phyloP scores from a whole-genome alignment of 2,113 vertebrate species.

The Gadus macrocephalus region DNA sequence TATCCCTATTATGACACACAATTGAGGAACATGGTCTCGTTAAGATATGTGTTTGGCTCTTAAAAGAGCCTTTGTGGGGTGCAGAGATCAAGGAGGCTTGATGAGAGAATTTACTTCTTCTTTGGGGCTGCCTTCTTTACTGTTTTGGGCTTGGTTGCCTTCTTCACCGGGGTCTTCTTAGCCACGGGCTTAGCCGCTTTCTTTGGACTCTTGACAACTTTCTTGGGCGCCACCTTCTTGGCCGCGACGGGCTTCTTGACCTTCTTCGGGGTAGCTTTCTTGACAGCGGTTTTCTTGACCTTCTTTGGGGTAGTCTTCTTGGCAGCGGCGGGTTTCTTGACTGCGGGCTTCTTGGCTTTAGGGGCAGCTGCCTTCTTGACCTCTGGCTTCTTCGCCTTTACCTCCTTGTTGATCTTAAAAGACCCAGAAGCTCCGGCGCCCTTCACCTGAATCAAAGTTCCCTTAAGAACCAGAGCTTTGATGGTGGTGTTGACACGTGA shows the following conservation, averaged over 20 bases:
- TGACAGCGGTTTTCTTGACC: neutral
- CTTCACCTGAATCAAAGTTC: neutral
- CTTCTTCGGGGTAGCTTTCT: neutral
- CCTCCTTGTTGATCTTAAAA: neutral
- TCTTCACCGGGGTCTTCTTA: neutral
- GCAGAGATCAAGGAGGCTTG: neutral
- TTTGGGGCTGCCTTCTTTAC: constrained; percentile 1
- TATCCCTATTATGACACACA: too few species aligned
- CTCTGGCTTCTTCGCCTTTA: neutral
- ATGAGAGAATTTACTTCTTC: neutral
- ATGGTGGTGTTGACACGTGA: neutral
- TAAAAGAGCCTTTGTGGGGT: constrained; percentile 50
- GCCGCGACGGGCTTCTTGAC: neutral
- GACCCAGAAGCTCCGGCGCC: neutral
- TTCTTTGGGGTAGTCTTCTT: neutral
- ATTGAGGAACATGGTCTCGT: neutral
- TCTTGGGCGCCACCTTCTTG: neutral
- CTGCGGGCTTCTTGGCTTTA: neutral
- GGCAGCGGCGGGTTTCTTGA: neutral
- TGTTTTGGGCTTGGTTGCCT: neutral
- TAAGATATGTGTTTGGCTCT: constrained; percentile 36
- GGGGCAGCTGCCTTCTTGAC: neutral
- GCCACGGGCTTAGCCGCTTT: neutral
- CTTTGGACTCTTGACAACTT: neutral
- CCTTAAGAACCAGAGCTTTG: neutral